Conservation (phyloP, 2,888 invertebrate genomes). For the Mesochorus sp. region DNA sequence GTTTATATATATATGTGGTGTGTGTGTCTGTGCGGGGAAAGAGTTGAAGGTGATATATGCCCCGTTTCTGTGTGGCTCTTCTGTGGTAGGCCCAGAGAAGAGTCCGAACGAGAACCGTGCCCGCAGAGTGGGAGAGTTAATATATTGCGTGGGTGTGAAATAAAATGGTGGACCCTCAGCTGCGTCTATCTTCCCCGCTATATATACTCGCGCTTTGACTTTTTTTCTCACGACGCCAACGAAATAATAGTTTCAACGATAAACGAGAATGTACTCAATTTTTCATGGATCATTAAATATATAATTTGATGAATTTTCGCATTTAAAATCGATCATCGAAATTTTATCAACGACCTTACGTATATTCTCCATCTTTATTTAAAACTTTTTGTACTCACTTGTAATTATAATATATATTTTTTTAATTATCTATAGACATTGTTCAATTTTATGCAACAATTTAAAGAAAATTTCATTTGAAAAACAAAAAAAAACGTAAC, state of each 20-base stretch:
- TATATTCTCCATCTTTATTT: neutral
- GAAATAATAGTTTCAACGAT: conserved; percentile 67
- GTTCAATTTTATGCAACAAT: neutral
- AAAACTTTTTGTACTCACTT: too few relatives aligned
- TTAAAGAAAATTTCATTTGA: neutral
- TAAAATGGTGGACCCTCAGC: conserved; percentile 76
- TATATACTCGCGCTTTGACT: neutral
- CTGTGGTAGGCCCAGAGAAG: conserved; percentile 67
- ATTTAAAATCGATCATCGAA: neutral
- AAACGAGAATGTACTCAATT: conserved; percentile 52
- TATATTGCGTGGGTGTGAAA: conserved; percentile 79
- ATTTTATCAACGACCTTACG: too few relatives aligned
- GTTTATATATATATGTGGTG: neutral
- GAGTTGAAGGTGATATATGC: conserved; percentile 79
- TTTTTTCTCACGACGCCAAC: conserved; percentile 53
- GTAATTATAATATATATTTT: too few relatives aligned
- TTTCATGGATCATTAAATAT: conserved; percentile 5
- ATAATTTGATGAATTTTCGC: neutral
- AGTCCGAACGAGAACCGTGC: conserved; percentile 54
- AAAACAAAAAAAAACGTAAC: too few relatives aligned
- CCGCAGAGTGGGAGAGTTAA: conserved; percentile 66
- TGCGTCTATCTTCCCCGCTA: conserved; percentile 2
- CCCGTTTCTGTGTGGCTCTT: conserved; percentile 67
- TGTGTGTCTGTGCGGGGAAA: conserved; percentile 32
- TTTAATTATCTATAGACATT: too few relatives aligned